Percentiles rank a stretch among this genome's conserved stretches.
phyloP scores from a whole-genome alignment of 1,140 invertebrate genomes.

The Sycophila sp. region DNA sequence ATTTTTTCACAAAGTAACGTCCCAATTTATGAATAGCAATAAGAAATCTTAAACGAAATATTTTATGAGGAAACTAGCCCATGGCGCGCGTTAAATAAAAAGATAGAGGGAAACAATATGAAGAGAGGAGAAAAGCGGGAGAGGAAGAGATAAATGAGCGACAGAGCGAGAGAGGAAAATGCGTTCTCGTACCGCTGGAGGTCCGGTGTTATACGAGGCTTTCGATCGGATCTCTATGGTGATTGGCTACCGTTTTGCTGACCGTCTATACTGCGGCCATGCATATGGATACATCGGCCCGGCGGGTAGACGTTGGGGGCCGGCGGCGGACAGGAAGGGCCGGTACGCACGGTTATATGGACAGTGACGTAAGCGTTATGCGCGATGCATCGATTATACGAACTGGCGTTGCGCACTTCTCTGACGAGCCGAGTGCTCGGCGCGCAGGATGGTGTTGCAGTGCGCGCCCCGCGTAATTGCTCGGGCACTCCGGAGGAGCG shows the following conservation, averaged over 20 bases:
- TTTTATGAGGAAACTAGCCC: too few species aligned
- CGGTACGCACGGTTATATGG: background rate
- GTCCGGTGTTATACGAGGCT: slow-evolving; percentile 41
- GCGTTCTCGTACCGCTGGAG: background rate
- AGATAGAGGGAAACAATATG: background rate
- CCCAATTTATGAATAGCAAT: too few species aligned
- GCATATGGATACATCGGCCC: slow-evolving; percentile 35
- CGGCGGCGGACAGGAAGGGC: background rate
- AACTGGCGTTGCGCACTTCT: slow-evolving; percentile 11
- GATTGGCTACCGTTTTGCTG: slow-evolving; percentile 46
- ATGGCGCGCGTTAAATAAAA: too few species aligned
- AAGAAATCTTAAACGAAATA: too few species aligned
- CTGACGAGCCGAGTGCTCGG: slow-evolving; percentile 8
- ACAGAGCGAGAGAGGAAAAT: background rate
- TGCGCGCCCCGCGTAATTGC: background rate
- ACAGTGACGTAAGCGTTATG: slow-evolving; percentile 29
- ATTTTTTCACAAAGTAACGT: too few species aligned
- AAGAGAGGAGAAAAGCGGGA: background rate
- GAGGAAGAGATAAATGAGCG: slow-evolving; percentile 1
- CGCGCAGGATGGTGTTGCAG: too few species aligned
- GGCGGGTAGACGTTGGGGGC: too few species aligned
- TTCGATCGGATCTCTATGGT: slow-evolving; percentile 52
- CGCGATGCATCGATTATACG: slow-evolving; percentile 30
- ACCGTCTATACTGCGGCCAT: slow-evolving; percentile 28
- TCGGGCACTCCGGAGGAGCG: too few species aligned